Percentiles rank a stretch among this genome's conserved stretches.
phyloP scores from a whole-genome alignment of 64 coral and sea anemone genomes.

The Stichodactyla helianthus region DNA sequence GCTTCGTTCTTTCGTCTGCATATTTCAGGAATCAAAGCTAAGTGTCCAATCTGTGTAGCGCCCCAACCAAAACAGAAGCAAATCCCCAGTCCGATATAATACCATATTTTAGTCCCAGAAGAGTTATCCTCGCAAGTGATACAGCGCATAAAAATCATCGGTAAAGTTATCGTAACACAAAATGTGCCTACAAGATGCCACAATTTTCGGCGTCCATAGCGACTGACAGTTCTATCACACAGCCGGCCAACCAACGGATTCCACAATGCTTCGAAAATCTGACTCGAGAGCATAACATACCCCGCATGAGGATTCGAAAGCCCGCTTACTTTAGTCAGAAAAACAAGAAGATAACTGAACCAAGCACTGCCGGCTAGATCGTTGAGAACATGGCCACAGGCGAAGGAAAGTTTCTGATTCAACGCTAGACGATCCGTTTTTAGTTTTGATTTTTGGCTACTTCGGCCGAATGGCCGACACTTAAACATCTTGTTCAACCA shows the following conservation, averaged over 20 bases:
- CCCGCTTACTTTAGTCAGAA: conserved; percentile 46
- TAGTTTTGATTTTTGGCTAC: not conserved
- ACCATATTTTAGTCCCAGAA: conserved; percentile 31
- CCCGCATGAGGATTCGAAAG: conserved; percentile 56
- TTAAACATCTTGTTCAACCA: not conserved
- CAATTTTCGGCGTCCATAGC: conserved; percentile 57
- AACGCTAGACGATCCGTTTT: not conserved
- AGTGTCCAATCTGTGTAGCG: conserved; percentile 60
- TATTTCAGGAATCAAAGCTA: conserved; percentile 67
- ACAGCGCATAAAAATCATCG: conserved; percentile 59
- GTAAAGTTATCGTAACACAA: conserved; percentile 51
- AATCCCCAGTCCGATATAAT: conserved; percentile 56
- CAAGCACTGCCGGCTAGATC: conserved; percentile 65
- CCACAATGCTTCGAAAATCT: conserved; percentile 60
- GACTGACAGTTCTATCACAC: conserved; percentile 52
- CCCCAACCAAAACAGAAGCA: conserved; percentile 67
- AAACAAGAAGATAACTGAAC: conserved; percentile 77
- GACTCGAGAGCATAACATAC: conserved; percentile 45
- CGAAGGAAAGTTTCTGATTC: conserved; percentile 32
- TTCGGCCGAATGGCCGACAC: not conserved
- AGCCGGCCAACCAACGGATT: conserved; percentile 40
- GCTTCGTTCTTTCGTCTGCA: conserved; percentile 51
- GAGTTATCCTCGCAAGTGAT: conserved; percentile 39
- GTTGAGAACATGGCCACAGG: conserved; percentile 76
- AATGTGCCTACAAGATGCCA: conserved; percentile 64